Conservation (phyloP, 2,113 vertebrate species). For the Tyto alba region DNA sequence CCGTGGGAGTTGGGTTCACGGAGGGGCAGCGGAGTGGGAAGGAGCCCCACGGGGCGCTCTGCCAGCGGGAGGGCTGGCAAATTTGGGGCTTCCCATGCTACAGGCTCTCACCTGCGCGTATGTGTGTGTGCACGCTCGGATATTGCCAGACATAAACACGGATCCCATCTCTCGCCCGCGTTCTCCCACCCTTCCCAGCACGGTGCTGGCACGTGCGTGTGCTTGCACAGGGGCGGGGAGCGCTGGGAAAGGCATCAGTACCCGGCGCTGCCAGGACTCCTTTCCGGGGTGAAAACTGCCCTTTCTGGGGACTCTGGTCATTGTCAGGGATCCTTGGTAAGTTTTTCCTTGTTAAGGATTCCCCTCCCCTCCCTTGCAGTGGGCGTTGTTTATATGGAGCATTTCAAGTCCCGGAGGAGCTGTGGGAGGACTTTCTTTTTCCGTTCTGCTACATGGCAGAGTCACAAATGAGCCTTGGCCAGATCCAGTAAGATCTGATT, state of each 20-base stretch:
- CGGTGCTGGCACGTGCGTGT: not conserved
- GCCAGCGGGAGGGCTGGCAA: not conserved
- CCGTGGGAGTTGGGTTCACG: not conserved
- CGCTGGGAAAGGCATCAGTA: not conserved
- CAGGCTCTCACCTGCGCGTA: not conserved
- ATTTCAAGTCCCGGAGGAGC: conserved; percentile 64
- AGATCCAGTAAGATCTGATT: conserved; percentile 38
- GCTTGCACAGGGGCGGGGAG: too few relatives aligned
- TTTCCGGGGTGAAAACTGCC: not conserved
- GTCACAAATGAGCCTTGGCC: conserved; percentile 59
- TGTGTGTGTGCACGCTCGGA: not conserved
- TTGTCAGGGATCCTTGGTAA: conserved; percentile 44
- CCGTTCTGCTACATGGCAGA: conserved; percentile 60
- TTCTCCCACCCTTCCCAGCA: not conserved
- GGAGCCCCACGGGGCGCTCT: not conserved
- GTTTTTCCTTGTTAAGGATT: conserved; percentile 59
- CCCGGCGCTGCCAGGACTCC: not conserved
- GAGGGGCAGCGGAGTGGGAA: not conserved
- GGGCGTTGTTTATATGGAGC: conserved; percentile 67
- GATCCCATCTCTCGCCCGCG: accelerated
- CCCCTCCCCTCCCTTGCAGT: conserved; percentile 64
- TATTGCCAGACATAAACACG: not conserved
- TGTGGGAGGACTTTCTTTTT: conserved; percentile 66
- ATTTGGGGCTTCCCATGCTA: not conserved
- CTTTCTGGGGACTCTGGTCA: not conserved